Evolutionary conservation across 2,888 invertebrate genomes (phyloP), one percentile per base, ranked within the genome.

Genomic region (Pherbina coryleti): DNA sequence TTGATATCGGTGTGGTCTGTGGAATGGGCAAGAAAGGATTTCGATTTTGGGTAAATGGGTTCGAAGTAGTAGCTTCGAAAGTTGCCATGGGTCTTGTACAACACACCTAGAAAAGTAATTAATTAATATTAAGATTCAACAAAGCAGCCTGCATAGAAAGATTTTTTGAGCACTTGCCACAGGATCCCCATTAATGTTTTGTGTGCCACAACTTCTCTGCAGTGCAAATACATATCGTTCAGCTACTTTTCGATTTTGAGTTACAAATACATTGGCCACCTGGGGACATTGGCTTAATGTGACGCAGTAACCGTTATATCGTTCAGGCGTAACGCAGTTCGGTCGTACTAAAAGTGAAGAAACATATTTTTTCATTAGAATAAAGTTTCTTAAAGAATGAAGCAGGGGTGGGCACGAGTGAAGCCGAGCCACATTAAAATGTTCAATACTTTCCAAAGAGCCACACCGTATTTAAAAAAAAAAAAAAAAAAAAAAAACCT

Each of bases 291-390:
- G 84, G 70, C 79, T 85, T 8, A 90, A 81, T 2, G 81, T 74
- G 62, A 87, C 84, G 80, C 90, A 90, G 22, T 81, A 82, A 4
- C 90, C 90, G 76, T 85, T 84, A 67, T 84, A 84, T 28, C 87
- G 86, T 80, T 89, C 88, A 7, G 90, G 88, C 0, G 88, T 87
- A 14, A 85, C 79, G 81, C 90, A 90, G 73, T 84, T 82, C 81
- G 84, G 84, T 31, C 77, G 78, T 79, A 25, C 78, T 78, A 55
- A n/a, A 78, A 72, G 7, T n/a, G 37, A 25, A 22, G 9, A 51
- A 0, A 5, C 11, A 37, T 7, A 37, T 37, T 7, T 7, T 37
- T 37, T 1, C 37, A 7, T 37, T 8, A 8, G 37, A 7, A 37
- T 8, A 37, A 37, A 37, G 8, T 8, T 31, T 31, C 5, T 31